Base-by-base conservation (phyloP, 2,113 vertebrate species). In the Ranitomeya imitator region DNA sequence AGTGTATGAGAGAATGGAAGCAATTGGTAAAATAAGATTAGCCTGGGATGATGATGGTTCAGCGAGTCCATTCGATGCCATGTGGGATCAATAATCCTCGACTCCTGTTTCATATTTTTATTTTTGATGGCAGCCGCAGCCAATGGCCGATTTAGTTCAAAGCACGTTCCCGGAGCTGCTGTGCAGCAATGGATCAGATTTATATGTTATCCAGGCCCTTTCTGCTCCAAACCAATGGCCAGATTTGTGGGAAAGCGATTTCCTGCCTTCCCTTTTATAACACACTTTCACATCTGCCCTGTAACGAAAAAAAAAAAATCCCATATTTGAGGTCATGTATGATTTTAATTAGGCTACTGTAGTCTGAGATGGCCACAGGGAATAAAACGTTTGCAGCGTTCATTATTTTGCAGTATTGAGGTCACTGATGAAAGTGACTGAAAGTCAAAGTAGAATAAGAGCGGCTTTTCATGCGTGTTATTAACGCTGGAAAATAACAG, bases 311-410 rank as follows among this genome's bases (percentile, higher is more conserved):
- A 45, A 37, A 37, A 6, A 55, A 73, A 74, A 74, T 85, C 67
- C 83, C 65, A 73, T 85, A 74, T 85, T 73, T 85, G 67, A 73
- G 59, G 80, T 54, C 63, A 86, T 86, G 69, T 86, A 76, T 77
- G 71, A 73, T 86, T 86, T 31, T 86, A 86, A 86, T 86, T 77
- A 86, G 84, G 69, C 69, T 77, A 77, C 84, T 77, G 71, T 85
- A 59, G 54, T 85, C 52, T 73, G 83, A 73, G 54, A 55, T 26
- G 54, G 65, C 65, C 83, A 31, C 83, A 15, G 67, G 67, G 83
- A 55, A 74, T 85, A 19, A 18, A 71, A 21, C 67, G 7, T 74
- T 85, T 37, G 54, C 81, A 21, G 83, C 54, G 16, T 85, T 73
- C 54, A 57, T 85, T 85, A 85, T 74, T 73, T 85, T 57, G 4